phyloP scores from a whole-genome alignment of 2,888 invertebrate genomes.

The Netelia melanura region DNA sequence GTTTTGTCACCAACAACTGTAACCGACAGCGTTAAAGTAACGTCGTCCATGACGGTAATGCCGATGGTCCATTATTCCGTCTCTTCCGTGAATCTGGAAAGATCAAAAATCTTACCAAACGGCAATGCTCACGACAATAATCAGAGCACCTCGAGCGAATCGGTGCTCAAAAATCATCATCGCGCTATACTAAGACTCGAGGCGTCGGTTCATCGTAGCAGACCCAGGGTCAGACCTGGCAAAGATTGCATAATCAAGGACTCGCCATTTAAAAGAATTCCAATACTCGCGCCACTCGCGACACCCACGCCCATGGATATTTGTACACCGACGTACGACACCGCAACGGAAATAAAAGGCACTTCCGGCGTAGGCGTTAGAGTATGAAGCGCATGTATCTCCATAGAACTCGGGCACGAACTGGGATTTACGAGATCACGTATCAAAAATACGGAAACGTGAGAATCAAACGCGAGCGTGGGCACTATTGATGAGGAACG shows the following conservation, averaged over 20 bases:
- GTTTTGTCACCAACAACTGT: constrained; percentile 50
- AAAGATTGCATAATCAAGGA: constrained; percentile 74
- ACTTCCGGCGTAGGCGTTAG: constrained; percentile 78
- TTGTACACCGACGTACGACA: constrained; percentile 80
- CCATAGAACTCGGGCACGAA: too few species aligned
- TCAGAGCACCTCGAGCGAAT: constrained; percentile 81
- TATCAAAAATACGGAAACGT: constrained; percentile 8
- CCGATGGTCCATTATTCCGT: constrained; percentile 73
- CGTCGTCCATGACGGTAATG: constrained; percentile 38
- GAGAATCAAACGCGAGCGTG: neutral
- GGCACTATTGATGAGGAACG: too few species aligned
- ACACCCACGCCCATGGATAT: constrained; percentile 80
- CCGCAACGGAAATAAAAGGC: constrained; percentile 77
- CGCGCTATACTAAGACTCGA: constrained; percentile 76
- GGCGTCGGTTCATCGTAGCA: constrained; percentile 74
- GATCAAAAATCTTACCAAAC: constrained; percentile 44
- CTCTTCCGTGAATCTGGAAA: constrained; percentile 78
- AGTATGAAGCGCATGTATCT: constrained; percentile 71
- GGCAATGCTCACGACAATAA: constrained; percentile 63
- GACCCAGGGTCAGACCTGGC: constrained; percentile 71
- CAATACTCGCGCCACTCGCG: constrained; percentile 78
- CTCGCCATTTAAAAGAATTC: constrained; percentile 65
- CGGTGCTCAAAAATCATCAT: constrained; percentile 72
- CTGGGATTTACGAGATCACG: neutral
- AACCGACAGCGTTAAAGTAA: constrained; percentile 18